A percentile compares a stretch with the other conserved stretches of the same genome.
Evolutionary conservation across 2,113 vertebrate species (phyloP).

Genomic region (Paracanthobrama guichenoti): DNA sequence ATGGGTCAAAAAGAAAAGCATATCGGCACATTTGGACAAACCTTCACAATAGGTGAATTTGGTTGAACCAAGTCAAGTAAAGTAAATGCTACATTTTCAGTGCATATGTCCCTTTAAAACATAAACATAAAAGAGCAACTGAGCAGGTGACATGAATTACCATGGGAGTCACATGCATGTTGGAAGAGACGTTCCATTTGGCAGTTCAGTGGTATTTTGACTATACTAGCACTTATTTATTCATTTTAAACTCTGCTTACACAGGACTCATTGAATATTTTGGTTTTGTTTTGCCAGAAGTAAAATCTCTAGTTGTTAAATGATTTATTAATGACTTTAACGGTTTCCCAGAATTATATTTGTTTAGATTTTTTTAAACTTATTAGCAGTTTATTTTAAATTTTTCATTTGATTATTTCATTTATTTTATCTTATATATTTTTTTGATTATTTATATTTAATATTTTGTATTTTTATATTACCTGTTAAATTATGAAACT

Average conservation of each 20-base stretch:
- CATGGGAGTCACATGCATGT: background rate
- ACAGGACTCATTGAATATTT: background rate
- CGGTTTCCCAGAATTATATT: background rate
- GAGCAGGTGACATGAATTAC: background rate
- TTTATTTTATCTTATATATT: background rate
- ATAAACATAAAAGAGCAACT: background rate
- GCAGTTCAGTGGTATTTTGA: background rate
- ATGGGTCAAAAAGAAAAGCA: slow-evolving; percentile 17
- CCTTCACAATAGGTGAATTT: slow-evolving; percentile 19
- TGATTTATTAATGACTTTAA: background rate
- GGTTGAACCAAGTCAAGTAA: background rate
- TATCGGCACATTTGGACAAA: slow-evolving; percentile 30
- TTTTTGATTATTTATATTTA: background rate
- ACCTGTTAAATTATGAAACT: background rate
- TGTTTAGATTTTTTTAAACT: background rate
- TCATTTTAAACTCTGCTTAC: background rate
- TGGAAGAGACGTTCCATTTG: background rate
- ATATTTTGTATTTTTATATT: background rate
- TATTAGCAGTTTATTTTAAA: background rate
- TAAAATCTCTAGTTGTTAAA: background rate
- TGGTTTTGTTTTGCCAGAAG: background rate
- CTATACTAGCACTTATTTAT: background rate
- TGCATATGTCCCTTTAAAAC: background rate
- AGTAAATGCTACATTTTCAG: background rate
- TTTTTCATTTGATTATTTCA: background rate